phyloP scores from a whole-genome alignment of 2,888 invertebrate species.

The Sinodicranocentrus sp. region DNA sequence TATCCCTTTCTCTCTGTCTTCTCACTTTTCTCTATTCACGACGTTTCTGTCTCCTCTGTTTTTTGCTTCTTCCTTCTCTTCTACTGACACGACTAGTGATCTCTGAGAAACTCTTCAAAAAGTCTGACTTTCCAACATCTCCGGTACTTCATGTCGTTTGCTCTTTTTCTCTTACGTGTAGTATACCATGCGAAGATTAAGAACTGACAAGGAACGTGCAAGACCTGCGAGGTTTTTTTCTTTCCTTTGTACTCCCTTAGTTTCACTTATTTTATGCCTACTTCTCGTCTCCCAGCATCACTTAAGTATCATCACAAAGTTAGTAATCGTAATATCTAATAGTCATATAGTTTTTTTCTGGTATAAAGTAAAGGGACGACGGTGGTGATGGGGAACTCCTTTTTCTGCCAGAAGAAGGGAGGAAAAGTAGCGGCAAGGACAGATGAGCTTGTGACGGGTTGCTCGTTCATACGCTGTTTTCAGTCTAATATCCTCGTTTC shows the following conservation, averaged over 20 bases:
- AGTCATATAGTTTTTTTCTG: slow-evolving; percentile 32
- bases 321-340: slow-evolving; percentile 66
- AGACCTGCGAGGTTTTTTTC: slow-evolving; percentile 1
- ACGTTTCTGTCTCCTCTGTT: not conserved
- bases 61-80: slow-evolving; percentile 5
- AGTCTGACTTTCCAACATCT: slow-evolving; percentile 53
- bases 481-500: slow-evolving; percentile 39
- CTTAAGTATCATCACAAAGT: slow-evolving; percentile 58
- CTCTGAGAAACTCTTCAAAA: slow-evolving; percentile 39
- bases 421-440: slow-evolving; percentile 13
- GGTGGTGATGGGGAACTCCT: slow-evolving; percentile 25
- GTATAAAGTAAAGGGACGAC: not conserved
- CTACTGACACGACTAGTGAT: slow-evolving; percentile 39
- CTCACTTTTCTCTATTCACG: not conserved
- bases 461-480: slow-evolving; percentile 19
- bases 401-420: slow-evolving; percentile 8
- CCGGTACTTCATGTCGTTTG: slow-evolving; percentile 36
- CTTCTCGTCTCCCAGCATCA: slow-evolving; percentile 21
- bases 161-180: slow-evolving; percentile 6
- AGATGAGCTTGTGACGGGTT: slow-evolving; percentile 41
- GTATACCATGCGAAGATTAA: slow-evolving; percentile 32
- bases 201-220: slow-evolving; percentile 45
- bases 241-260: slow-evolving; percentile 23
- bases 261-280: slow-evolving; percentile 12
- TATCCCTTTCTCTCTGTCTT: slow-evolving; percentile 9